phyloP scores from a whole-genome alignment of 2,888 invertebrate species.

The Tachystola acroxantha region DNA sequence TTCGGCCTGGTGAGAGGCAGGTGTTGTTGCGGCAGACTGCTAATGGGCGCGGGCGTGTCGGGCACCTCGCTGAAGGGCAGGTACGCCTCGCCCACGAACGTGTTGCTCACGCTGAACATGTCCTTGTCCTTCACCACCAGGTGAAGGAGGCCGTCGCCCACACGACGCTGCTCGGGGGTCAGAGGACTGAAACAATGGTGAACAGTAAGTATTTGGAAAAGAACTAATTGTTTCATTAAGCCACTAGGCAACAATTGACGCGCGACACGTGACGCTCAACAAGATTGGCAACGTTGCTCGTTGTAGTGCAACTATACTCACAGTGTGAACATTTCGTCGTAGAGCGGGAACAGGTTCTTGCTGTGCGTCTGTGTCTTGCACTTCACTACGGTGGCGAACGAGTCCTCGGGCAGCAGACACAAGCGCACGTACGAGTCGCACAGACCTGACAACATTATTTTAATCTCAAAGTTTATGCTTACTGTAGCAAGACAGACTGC shows the following conservation, averaged over 20 bases:
- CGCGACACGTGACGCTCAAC: no score
- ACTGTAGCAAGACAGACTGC: no score
- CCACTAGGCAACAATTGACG: no score
- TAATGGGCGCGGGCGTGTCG: constrained; percentile 77
- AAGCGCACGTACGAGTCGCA: constrained; percentile 97
- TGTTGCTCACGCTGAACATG: constrained; percentile 92
- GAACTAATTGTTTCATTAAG: no score
- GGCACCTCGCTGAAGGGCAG: constrained; percentile 88
- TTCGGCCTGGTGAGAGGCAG: constrained; percentile 84
- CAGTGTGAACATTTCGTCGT: constrained; percentile 96
- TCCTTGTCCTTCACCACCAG: constrained; percentile 98
- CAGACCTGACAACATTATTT: constrained; percentile 76
- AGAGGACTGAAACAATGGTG: constrained; percentile 79
- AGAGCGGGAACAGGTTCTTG: constrained; percentile 95
- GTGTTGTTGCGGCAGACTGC: constrained; percentile 84
- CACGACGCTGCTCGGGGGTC: constrained; percentile 83
- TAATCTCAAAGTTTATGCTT: no score
- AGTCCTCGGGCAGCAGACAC: constrained; percentile 89
- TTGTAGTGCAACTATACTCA: no score
- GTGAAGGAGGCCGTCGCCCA: constrained; percentile 85
- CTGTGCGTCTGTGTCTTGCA: constrained; percentile 95
- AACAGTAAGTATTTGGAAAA: no score
- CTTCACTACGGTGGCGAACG: constrained; percentile 85
- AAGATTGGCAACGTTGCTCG: no score
- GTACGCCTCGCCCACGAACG: constrained; percentile 97